Conservation (phyloP, 2,797 vertebrate species). For the Platalea minor region DNA sequence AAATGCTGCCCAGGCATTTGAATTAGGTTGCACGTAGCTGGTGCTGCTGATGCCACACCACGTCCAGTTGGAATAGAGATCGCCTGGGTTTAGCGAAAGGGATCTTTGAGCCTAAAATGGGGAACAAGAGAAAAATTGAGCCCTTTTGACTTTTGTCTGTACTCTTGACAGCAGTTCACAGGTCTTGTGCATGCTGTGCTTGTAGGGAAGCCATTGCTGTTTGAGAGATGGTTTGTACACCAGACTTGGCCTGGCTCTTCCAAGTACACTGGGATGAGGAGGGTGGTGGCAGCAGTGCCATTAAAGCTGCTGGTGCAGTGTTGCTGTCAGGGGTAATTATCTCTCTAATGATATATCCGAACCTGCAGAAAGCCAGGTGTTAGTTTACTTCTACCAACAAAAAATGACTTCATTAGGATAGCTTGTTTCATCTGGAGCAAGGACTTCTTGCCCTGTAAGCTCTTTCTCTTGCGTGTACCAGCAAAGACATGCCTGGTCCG, state of each 20-base stretch:
- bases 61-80: neutral
- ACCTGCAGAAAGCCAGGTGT: neutral
- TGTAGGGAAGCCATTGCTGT: neutral
- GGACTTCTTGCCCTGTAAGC: neutral
- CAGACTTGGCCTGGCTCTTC: neutral
- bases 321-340: neutral
- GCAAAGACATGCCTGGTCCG: neutral
- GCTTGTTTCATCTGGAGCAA: neutral
- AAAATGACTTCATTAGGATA: neutral
- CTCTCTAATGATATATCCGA: neutral
- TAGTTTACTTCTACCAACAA: neutral
- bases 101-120: neutral
- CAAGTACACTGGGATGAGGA: neutral
- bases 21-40: neutral
- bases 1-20: neutral
- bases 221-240: neutral
- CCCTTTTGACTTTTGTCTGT: neutral
- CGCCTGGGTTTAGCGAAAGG: neutral
- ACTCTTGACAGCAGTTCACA: neutral
- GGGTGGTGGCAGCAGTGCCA: neutral
- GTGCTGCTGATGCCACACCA: neutral
- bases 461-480: neutral
- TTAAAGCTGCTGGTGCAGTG: neutral
- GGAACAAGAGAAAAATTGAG: neutral
- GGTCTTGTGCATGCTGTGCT: neutral